phyloP scores from a whole-genome alignment of 64 coral and sea anemone genomes.

The Astreopora myriophthalma region DNA sequence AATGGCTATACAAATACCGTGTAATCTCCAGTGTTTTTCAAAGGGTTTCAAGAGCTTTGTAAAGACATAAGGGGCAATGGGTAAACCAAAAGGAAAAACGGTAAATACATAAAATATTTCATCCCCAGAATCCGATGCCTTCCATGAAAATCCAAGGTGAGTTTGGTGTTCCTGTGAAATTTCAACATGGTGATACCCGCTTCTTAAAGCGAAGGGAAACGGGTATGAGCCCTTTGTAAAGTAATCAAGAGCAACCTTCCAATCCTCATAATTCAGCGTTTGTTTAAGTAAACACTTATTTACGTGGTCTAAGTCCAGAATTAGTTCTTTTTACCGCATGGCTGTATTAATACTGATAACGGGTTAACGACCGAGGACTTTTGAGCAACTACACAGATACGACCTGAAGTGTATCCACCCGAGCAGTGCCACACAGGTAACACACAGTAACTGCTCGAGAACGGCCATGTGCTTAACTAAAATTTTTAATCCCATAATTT shows the following conservation, averaged over 20 bases:
- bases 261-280: conserved; percentile 45
- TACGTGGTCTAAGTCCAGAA: conserved; percentile 44
- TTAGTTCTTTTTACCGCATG: conserved; percentile 40
- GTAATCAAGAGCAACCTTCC: too few species aligned
- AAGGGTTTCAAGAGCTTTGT: conserved; percentile 6
- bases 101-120: too few species aligned
- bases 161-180: neutral
- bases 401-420: too few species aligned
- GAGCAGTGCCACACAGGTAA: too few species aligned
- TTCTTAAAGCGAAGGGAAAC: conserved; percentile 15
- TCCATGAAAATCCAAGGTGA: neutral
- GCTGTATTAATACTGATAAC: conserved; percentile 8
- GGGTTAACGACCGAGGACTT: conserved; percentile 11
- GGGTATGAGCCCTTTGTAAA: neutral
- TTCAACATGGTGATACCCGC: too few species aligned
- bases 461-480: too few species aligned
- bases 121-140: neutral
- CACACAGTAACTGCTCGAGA: too few species aligned
- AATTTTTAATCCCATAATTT: too few species aligned
- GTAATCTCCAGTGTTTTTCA: neutral
- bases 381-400: neutral
- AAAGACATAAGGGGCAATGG: conserved; percentile 12
- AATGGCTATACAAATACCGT: neutral
- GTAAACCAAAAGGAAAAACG: neutral
- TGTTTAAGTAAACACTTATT: conserved; percentile 17